These are phyloP conservation scores for Drosophila fungiperda DNA, from an alignment of 2,888 invertebrate species.

Conservation along the genomic window DNA sequence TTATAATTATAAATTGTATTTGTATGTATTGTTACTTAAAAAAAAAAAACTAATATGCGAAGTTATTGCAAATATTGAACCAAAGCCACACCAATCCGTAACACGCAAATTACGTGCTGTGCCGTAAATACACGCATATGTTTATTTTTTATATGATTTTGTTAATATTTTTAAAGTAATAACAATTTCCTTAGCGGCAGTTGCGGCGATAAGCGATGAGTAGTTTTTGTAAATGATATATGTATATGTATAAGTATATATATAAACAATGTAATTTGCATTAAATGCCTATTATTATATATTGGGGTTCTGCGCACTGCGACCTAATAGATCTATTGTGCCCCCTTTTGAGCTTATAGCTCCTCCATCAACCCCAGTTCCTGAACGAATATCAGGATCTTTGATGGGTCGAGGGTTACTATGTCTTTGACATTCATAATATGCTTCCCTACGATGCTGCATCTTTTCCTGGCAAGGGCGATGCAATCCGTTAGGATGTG, in stretches of 20 bases:
- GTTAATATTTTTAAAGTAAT: too few species aligned
- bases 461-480: too few species aligned
- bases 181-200: constrained; percentile 49
- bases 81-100: constrained; percentile 37
- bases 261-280: neutral
- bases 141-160: constrained; percentile 10
- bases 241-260: constrained; percentile 33
- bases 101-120: constrained; percentile 43
- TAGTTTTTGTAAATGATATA: constrained; percentile 66
- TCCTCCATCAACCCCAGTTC: too few species aligned
- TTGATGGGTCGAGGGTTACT: too few species aligned
- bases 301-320: too few species aligned
- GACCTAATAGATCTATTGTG: too few species aligned
- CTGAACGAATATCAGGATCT: too few species aligned
- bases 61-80: constrained; percentile 59
- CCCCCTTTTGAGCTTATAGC: too few species aligned
- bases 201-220: constrained; percentile 27
- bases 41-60: constrained; percentile 21
- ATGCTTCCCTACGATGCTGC: too few species aligned
- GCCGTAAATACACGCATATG: constrained; percentile 43
- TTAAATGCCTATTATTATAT: too few species aligned
- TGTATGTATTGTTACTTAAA: constrained; percentile 60
- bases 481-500: too few species aligned
- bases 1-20: constrained; percentile 44
- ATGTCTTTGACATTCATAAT: too few species aligned